These are phyloP conservation scores for Aphodius granarius DNA, from an alignment of 2,888 invertebrate genomes.

Conservation along the genomic window DNA sequence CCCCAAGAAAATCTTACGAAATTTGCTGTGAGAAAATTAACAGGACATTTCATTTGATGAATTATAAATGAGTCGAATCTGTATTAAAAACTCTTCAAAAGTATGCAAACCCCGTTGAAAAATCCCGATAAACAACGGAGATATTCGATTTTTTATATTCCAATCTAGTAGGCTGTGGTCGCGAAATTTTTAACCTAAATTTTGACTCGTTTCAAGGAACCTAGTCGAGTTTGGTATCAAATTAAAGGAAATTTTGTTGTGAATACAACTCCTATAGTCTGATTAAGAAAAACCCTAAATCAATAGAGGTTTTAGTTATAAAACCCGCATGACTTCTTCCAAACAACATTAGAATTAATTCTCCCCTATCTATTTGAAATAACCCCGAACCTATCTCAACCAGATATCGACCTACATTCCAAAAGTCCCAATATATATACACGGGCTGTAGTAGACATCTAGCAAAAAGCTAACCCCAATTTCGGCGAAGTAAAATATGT, in stretches of 20 bases:
- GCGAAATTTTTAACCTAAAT: neutral
- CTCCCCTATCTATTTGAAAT: neutral
- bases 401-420: neutral
- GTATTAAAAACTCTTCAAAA: neutral
- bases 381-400: neutral
- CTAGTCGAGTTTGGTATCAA: neutral
- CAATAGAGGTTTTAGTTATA: no score
- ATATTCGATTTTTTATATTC: neutral
- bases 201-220: neutral
- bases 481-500: slow-evolving; percentile 15
- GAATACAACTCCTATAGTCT: no score
- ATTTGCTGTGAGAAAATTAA: no score
- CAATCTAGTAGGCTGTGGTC: neutral
- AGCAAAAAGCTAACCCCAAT: neutral
- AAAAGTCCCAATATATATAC: neutral
- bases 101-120: neutral
- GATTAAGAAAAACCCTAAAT: no score
- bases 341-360: neutral
- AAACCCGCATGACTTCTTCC: no score
- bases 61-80: neutral
- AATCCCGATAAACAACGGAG: neutral
- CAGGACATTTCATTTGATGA: no score
- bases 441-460: neutral
- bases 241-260: neutral
- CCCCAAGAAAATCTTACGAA: no score